phyloP scores from a whole-genome alignment of 1,140 invertebrate genomes.

The Chymomyza costata region DNA sequence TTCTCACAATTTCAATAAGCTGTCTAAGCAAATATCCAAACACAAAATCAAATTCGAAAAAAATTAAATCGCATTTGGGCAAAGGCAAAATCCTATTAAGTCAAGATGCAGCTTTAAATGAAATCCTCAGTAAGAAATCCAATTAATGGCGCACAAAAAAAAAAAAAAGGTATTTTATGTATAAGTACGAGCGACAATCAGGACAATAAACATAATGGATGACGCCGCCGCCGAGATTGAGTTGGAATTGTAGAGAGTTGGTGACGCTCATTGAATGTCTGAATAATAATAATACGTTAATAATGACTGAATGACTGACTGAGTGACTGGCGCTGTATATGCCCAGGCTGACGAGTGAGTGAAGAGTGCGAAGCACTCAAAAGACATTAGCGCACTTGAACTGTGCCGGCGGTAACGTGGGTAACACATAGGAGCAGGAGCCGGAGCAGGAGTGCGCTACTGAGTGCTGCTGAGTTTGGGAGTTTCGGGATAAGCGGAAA shows the following conservation, averaged over 20 bases:
- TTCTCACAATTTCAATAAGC: too few relatives aligned
- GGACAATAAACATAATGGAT: conserved; percentile 28
- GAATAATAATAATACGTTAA: conserved; percentile 50
- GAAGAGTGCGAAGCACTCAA: conserved; percentile 68
- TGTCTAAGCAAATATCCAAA: conserved; percentile 12
- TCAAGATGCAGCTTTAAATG: conserved; percentile 53
- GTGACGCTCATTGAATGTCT: conserved; percentile 45
- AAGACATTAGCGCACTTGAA: conserved; percentile 71
- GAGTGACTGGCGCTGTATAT: conserved; percentile 20
- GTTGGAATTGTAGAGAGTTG: too few relatives aligned
- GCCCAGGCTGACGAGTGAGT: conserved; percentile 20
- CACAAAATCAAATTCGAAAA: background rate
- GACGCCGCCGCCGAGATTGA: too few relatives aligned
- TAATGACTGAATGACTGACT: conserved; percentile 34
- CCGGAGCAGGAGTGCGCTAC: background rate
- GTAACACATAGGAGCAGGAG: background rate
- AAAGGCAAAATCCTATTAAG: conserved; percentile 60
- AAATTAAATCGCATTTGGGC: conserved; percentile 38
- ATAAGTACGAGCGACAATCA: too few relatives aligned
- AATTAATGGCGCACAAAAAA: conserved; percentile 41
- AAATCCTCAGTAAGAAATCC: conserved; percentile 44
- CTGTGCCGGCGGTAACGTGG: background rate
- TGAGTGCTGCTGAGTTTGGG: too few relatives aligned
- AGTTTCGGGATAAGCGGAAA: conserved; percentile 50
- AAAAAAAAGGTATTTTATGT: too few relatives aligned